A percentile compares a stretch with the other conserved stretches of the same genome.
phyloP scores from a whole-genome alignment of 2,888 invertebrate genomes.

The Orthonevra nobilis region DNA sequence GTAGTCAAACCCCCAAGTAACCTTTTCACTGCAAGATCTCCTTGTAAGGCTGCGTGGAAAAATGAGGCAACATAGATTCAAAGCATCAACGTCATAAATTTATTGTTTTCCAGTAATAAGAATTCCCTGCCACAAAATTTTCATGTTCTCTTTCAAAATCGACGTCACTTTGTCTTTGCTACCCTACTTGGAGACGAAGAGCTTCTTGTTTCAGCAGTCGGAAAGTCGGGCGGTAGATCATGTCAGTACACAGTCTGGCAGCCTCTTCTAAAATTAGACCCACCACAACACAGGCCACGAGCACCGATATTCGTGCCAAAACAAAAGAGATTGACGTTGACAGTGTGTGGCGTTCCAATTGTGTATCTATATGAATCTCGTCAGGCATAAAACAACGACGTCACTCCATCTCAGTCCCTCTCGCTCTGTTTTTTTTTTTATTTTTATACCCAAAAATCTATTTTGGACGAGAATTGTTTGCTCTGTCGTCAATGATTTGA shows the following conservation, averaged over 20 bases:
- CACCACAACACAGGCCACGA: constrained; percentile 3
- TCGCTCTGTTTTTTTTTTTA: constrained; percentile 1
- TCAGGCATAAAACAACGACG: constrained; percentile 44
- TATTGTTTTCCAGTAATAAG: too few species aligned
- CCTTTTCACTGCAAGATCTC: too few species aligned
- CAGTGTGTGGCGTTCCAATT: constrained; percentile 36
- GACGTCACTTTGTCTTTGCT: constrained; percentile 35
- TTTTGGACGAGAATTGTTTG: constrained; percentile 54
- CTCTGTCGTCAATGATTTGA: constrained; percentile 15
- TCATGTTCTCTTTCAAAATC: too few species aligned
- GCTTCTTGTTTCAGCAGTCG: too few species aligned
- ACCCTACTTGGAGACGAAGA: constrained; percentile 50
- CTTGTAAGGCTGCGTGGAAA: too few species aligned
- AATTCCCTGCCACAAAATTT: too few species aligned
- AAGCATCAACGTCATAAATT: too few species aligned
- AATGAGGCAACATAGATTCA: too few species aligned
- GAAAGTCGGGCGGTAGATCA: background rate
- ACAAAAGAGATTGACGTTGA: constrained; percentile 34
- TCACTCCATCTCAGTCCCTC: constrained; percentile 17
- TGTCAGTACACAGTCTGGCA: background rate
- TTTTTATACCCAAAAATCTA: constrained; percentile 39
- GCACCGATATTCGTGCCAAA: constrained; percentile 29
- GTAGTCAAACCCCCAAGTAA: too few species aligned
- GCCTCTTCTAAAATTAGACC: constrained; percentile 46
- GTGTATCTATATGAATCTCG: constrained; percentile 58